Percentiles rank a stretch among this genome's conserved stretches.
Evolutionary conservation across 2,797 vertebrate genomes (phyloP).

Genomic region (Alosa sapidissima): DNA sequence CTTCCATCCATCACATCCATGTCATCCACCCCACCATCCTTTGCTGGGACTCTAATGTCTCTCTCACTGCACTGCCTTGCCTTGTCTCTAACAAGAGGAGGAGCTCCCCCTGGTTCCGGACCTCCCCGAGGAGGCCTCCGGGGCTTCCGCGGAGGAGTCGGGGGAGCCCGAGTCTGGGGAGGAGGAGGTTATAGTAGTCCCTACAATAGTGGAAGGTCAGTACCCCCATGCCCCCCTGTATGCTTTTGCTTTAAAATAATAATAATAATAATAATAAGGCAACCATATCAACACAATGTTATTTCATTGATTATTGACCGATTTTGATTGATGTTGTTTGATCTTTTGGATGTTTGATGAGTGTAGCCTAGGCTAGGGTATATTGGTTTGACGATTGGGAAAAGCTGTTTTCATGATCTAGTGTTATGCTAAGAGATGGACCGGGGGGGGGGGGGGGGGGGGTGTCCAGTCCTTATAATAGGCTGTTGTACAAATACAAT

Average conservation of each 20-base stretch:
- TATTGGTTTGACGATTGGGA: neutral
- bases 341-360: neutral
- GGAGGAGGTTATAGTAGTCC: conserved; percentile 55
- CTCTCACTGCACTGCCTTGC: conserved; percentile 64
- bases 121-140: conserved; percentile 64
- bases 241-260: neutral
- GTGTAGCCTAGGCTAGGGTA: neutral
- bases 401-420: neutral
- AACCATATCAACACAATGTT: neutral
- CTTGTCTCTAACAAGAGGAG: conserved; percentile 78
- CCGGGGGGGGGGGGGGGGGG: neutral
- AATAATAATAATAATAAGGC: neutral
- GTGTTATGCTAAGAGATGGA: neutral
- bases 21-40: conserved; percentile 46
- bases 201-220: conserved; percentile 72
- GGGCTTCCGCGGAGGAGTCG: conserved; percentile 66
- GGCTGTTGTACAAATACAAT: neutral
- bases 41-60: conserved; percentile 55
- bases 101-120: conserved; percentile 60
- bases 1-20: neutral
- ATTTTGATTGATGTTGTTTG: neutral
- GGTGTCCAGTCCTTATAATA: neutral
- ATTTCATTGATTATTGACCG: neutral
- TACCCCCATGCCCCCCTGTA: conserved; percentile 50
- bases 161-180: conserved; percentile 56